These are phyloP conservation scores for Zaprionus tsacasi DNA, from an alignment of 1,140 invertebrate species.

Conservation along the genomic window DNA sequence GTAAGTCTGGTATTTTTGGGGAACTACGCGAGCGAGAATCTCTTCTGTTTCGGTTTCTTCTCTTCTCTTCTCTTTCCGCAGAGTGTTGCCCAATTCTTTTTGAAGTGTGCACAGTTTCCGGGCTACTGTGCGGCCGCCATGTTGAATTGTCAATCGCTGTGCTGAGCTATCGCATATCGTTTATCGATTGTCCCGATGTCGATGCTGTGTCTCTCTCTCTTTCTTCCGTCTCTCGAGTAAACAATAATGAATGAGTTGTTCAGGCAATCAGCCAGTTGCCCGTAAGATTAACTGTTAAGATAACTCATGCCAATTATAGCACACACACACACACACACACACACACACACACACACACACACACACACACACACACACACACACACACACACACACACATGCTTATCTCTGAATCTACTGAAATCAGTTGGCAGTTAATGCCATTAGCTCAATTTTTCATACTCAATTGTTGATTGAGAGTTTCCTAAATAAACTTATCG, in stretches of 20 bases:
- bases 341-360: constrained; percentile 6
- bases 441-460: not conserved
- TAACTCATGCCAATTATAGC: constrained; percentile 14
- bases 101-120: constrained; percentile 49
- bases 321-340: not conserved
- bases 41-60: not conserved
- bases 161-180: constrained; percentile 2
- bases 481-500: constrained; percentile 17
- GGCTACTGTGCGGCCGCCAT: constrained; percentile 49
- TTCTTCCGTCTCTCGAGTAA: not conserved
- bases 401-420: not conserved
- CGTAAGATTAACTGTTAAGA: constrained; percentile 32
- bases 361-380: not conserved
- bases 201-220: not conserved
- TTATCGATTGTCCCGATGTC: not conserved
- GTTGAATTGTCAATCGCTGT: constrained; percentile 45
- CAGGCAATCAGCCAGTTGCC: constrained; percentile 33
- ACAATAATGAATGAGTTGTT: not conserved
- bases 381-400: not conserved
- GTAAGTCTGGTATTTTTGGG: constrained; percentile 17
- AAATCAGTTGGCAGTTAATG: constrained; percentile 5
- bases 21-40: not conserved
- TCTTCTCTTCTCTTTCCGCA: not conserved
- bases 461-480: constrained; percentile 9
- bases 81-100: constrained; percentile 33